These are phyloP conservation scores for Synergus umbraculus DNA, from an alignment of 2,888 invertebrate genomes.

Conservation along the genomic window DNA sequence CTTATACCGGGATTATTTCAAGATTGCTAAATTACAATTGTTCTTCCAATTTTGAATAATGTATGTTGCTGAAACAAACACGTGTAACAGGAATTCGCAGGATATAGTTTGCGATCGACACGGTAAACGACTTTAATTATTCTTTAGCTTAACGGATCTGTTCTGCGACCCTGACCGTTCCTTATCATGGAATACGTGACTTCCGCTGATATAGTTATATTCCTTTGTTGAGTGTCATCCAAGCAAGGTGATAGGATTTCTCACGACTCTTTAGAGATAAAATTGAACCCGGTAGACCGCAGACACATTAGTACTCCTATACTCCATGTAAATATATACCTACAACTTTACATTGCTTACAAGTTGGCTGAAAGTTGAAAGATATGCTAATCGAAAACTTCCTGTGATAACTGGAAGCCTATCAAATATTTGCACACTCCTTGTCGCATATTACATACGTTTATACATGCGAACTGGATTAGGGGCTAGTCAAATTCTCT, in stretches of 20 bases:
- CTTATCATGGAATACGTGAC: slow-evolving; percentile 20
- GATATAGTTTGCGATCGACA: slow-evolving; percentile 26
- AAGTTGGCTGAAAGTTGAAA: slow-evolving; percentile 51
- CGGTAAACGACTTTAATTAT: slow-evolving; percentile 34
- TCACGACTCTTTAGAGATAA: slow-evolving; percentile 56
- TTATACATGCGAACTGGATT: no score
- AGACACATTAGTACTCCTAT: not conserved
- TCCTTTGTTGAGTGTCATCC: slow-evolving; percentile 26
- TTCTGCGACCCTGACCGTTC: slow-evolving; percentile 30
- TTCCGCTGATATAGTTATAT: slow-evolving; percentile 20
- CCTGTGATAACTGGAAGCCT: slow-evolving; percentile 57
- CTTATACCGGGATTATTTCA: no score
- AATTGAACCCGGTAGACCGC: slow-evolving; percentile 52
- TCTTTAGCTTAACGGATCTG: slow-evolving; percentile 26
- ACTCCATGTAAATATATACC: not conserved
- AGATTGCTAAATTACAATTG: not conserved
- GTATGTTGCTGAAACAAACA: not conserved
- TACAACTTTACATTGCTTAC: slow-evolving; percentile 45
- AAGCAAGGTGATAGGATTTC: slow-evolving; percentile 50
- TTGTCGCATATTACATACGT: no score
- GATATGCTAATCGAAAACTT: slow-evolving; percentile 68
- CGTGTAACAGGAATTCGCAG: slow-evolving; percentile 5
- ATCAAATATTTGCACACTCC: not conserved
- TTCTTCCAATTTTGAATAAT: not conserved
- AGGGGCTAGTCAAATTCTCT: no score